These are phyloP conservation scores for Drosophila guanche DNA, from an alignment of 1,140 invertebrate species.

Conservation along the genomic window DNA sequence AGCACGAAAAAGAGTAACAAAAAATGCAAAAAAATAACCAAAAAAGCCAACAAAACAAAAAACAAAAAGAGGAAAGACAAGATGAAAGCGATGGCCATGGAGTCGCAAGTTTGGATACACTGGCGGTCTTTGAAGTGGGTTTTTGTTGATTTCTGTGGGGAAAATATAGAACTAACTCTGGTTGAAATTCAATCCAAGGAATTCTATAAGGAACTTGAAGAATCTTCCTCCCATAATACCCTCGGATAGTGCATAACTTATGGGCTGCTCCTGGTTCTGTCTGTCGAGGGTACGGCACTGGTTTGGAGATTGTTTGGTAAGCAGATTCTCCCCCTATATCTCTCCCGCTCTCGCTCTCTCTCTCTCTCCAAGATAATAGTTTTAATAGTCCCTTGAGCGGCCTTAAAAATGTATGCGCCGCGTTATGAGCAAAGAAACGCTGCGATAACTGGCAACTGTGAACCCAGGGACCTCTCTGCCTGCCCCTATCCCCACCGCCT, in stretches of 20 bases:
- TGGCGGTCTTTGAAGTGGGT: too few relatives aligned
- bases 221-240: too few relatives aligned
- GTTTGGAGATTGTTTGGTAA: slow-evolving; percentile 10
- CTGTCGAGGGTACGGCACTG: background rate
- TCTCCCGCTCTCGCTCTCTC: too few relatives aligned
- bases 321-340: too few relatives aligned
- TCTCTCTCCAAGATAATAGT: slow-evolving; percentile 60
- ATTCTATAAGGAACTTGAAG: too few relatives aligned
- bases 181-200: too few relatives aligned
- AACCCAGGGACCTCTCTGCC: slow-evolving; percentile 17
- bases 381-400: slow-evolving; percentile 69
- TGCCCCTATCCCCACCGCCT: too few relatives aligned
- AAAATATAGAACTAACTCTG: too few relatives aligned
- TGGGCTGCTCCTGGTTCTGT: background rate
- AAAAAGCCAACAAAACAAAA: slow-evolving; percentile 7
- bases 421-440: slow-evolving; percentile 62
- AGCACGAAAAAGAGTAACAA: background rate
- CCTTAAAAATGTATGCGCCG: slow-evolving; percentile 62
- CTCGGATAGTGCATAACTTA: slow-evolving; percentile 16
- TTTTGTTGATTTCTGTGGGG: too few relatives aligned
- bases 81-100: too few relatives aligned
- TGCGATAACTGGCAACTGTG: slow-evolving; percentile 46
- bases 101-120: too few relatives aligned
- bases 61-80: too few relatives aligned
- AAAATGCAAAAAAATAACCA: slow-evolving; percentile 8